A percentile compares a stretch with the other conserved stretches of the same genome.
phyloP scores from a whole-genome alignment of 64 coral and sea anemone species.

The Montipora foliosa region DNA sequence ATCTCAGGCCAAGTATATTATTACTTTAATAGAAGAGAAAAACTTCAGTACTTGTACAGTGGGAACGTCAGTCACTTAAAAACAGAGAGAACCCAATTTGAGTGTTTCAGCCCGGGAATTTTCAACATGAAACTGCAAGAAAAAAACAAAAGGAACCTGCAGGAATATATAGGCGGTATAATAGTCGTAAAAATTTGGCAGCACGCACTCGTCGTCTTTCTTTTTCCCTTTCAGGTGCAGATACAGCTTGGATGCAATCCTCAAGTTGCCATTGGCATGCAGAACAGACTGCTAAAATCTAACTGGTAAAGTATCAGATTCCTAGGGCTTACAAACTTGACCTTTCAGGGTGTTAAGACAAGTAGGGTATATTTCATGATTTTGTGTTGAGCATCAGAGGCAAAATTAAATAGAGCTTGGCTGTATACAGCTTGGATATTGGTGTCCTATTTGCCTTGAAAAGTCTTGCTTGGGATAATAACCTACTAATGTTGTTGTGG shows the following conservation, averaged over 20 bases:
- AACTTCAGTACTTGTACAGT: not conserved
- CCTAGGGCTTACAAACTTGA: slow-evolving; percentile 36
- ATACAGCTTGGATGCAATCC: not conserved
- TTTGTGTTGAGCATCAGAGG: no score
- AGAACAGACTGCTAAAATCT: slow-evolving; percentile 40
- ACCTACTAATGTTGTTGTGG: no score
- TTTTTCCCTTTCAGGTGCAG: slow-evolving; percentile 93
- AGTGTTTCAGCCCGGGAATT: not conserved
- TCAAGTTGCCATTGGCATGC: not conserved
- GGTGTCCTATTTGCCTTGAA: no score
- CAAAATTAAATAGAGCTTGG: no score
- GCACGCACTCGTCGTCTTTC: slow-evolving; percentile 97
- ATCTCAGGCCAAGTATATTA: slow-evolving; percentile 76
- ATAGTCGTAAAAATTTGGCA: slow-evolving; percentile 50
- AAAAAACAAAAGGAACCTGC: slow-evolving; percentile 14
- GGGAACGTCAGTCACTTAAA: not conserved
- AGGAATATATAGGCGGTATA: slow-evolving; percentile 26
- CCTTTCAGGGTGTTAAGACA: slow-evolving; percentile 33
- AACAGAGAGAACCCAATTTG: slow-evolving; percentile 37
- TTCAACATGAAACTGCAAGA: not conserved
- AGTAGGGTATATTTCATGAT: not conserved
- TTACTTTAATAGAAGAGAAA: slow-evolving; percentile 4
- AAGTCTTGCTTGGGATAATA: no score
- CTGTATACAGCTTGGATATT: no score
- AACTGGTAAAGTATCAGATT: slow-evolving; percentile 59